Evolutionary conservation across 2,113 vertebrate genomes (phyloP), one percentile per base, ranked within the genome.

Genomic region (Willisornis vidua): DNA sequence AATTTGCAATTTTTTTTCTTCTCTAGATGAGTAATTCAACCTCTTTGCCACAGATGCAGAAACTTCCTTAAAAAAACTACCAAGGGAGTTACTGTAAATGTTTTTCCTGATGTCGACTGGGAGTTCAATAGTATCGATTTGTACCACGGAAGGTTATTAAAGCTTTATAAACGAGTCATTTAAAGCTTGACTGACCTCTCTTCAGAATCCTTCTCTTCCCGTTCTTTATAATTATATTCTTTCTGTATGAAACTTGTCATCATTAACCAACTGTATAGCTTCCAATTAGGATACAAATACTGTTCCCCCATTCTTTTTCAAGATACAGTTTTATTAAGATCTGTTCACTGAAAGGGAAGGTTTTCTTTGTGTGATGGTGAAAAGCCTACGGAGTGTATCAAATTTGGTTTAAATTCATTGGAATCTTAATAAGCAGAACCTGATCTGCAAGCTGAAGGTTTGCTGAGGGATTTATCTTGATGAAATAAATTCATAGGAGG

Each of bases 151-250:
- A 93, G 66, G 62, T 96, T 96, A 94, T 94, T 97, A 89, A 96
- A 94, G 68, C 88, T 96, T 84, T 90, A 33, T 93, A 92, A 95
- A 93, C 76, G 80, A 94, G 62, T 96, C 86, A 89, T 81, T 94
- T 95, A 90, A 90, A 93, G 90, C 83, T 92, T 85, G 90, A 80
- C 68, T 94, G 95, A 94, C 90, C 93, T 96, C 92, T 77, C 68
- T 80, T 95, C 92, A 92, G 83, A 92, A 85, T 86, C 29, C 35
- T 80, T 89, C 79, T 90, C 61, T 89, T 77, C 35, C 49, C 46
- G 70, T 92, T 95, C 92, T 93, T 90, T 94, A 35, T 72, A 86
- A 92, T 95, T 86, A 86, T 13, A 68, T 65, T 85, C 73, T 84
- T 70, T 92, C 94, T 92, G 46, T 87, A 78, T 58, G 85, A 96